Evolutionary conservation across 2,888 invertebrate species (phyloP).

Genomic region (Ormyrus rosae): DNA sequence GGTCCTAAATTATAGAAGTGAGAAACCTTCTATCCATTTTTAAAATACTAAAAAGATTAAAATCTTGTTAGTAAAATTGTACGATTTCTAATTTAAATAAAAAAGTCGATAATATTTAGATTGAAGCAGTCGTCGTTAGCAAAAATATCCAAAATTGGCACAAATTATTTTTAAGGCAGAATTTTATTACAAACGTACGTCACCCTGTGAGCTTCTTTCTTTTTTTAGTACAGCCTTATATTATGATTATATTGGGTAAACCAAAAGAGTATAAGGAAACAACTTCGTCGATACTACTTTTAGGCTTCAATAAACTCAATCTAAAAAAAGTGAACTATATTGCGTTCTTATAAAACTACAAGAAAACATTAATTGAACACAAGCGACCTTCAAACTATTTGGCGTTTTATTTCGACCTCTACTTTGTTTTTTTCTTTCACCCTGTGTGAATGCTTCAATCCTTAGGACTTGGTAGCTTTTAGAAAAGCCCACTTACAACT

Average conservation of each 20-base stretch:
- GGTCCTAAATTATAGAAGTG: not conserved
- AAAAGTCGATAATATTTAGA: slow-evolving; percentile 1
- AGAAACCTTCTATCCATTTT: not conserved
- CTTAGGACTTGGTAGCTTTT: slow-evolving; percentile 29
- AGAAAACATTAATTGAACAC: slow-evolving; percentile 49
- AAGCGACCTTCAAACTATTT: slow-evolving; percentile 52
- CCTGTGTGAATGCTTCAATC: slow-evolving; percentile 33
- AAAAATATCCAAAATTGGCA: slow-evolving; percentile 51
- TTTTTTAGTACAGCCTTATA: slow-evolving; percentile 9
- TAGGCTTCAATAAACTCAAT: slow-evolving; percentile 11
- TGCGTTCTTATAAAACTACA: slow-evolving; percentile 26
- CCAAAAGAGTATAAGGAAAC: slow-evolving; percentile 10
- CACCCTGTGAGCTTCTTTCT: slow-evolving; percentile 23
- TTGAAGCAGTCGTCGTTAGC: slow-evolving; percentile 8
- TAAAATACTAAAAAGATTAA: slow-evolving; percentile 24
- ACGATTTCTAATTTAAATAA: slow-evolving; percentile 8
- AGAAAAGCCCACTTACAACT: slow-evolving; percentile 35
- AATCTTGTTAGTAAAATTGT: slow-evolving; percentile 25
- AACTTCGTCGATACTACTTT: not conserved
- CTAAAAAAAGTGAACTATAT: not conserved
- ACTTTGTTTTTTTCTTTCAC: slow-evolving; percentile 21
- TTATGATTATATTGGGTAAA: slow-evolving; percentile 14
- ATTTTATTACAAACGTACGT: slow-evolving; percentile 20
- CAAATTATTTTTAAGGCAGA: slow-evolving; percentile 47
- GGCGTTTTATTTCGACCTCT: slow-evolving; percentile 46